phyloP scores from a whole-genome alignment of 2,797 vertebrate species.

The Labeo calbasu region DNA sequence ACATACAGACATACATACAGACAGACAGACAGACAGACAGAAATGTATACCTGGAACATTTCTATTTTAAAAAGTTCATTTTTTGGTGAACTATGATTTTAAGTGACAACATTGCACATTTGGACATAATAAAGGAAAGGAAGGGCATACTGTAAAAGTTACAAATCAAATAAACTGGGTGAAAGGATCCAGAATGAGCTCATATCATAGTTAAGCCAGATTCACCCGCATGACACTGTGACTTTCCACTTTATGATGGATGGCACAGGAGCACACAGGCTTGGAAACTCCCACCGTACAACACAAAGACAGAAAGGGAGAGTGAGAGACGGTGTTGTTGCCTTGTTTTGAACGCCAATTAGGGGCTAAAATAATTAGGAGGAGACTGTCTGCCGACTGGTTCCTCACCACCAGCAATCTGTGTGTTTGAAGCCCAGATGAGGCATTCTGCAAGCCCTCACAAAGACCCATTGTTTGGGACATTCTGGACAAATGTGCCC shows the following conservation, averaged over 20 bases:
- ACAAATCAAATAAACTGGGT: not conserved
- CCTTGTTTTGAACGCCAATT: constrained; percentile 56
- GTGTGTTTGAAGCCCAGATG: constrained; percentile 58
- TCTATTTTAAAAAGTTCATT: not conserved
- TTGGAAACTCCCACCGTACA: constrained; percentile 9
- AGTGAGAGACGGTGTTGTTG: constrained; percentile 20
- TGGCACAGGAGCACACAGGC: constrained; percentile 1
- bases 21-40: too few relatives aligned
- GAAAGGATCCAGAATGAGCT: constrained; percentile 6
- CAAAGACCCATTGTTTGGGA: constrained; percentile 56
- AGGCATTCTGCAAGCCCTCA: constrained; percentile 50
- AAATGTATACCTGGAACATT: not conserved
- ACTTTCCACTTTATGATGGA: constrained; percentile 21
- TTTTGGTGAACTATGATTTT: not conserved
- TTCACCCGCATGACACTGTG: not conserved
- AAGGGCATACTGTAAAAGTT: not conserved
- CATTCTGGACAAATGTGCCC: constrained; percentile 40
- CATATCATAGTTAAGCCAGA: not conserved
- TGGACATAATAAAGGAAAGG: not conserved
- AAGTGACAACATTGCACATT: not conserved
- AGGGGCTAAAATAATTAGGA: constrained; percentile 57
- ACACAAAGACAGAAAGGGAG: constrained; percentile 31
- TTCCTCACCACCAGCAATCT: constrained; percentile 33
- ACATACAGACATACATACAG: too few relatives aligned
- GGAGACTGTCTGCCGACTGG: constrained; percentile 51